Evolutionary conservation across 2,113 vertebrate species (phyloP).

Genomic region (Pelmatolapia mariae): DNA sequence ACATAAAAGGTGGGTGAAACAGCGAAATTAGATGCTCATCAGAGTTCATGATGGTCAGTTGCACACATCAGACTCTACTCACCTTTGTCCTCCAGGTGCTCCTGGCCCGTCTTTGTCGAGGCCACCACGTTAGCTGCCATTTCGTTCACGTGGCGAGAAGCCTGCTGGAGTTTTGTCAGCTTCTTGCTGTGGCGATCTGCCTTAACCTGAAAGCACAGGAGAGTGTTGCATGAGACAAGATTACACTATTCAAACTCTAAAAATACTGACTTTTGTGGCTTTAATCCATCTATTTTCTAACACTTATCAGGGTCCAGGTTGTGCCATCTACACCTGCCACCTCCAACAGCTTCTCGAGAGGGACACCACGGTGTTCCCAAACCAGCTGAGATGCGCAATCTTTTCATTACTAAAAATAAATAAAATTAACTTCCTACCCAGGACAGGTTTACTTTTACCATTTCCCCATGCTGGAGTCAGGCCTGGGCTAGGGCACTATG

Average conservation of each 20-base stretch:
- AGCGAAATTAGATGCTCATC: background rate
- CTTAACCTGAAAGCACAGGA: slow-evolving; percentile 79
- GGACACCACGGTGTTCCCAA: background rate
- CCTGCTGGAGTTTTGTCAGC: slow-evolving; percentile 85
- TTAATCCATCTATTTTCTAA: background rate
- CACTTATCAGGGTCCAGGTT: background rate
- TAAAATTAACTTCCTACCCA: background rate
- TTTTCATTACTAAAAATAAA: background rate
- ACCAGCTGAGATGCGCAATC: background rate
- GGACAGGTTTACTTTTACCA: background rate
- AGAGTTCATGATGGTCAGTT: background rate
- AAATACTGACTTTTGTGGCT: too few relatives aligned
- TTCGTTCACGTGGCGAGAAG: slow-evolving; percentile 87
- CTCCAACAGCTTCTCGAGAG: background rate
- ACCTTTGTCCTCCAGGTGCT: slow-evolving; percentile 90
- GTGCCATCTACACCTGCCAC: background rate
- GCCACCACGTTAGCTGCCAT: slow-evolving; percentile 91
- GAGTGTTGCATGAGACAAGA: background rate
- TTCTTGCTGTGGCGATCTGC: slow-evolving; percentile 82
- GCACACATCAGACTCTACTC: background rate
- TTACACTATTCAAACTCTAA: background rate
- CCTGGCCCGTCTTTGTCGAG: slow-evolving; percentile 88
- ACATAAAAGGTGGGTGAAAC: background rate
- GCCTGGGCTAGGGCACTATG: background rate
- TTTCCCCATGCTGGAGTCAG: background rate